phyloP scores from a whole-genome alignment of 1,140 invertebrate genomes.

The Drosophila pruinosa region DNA sequence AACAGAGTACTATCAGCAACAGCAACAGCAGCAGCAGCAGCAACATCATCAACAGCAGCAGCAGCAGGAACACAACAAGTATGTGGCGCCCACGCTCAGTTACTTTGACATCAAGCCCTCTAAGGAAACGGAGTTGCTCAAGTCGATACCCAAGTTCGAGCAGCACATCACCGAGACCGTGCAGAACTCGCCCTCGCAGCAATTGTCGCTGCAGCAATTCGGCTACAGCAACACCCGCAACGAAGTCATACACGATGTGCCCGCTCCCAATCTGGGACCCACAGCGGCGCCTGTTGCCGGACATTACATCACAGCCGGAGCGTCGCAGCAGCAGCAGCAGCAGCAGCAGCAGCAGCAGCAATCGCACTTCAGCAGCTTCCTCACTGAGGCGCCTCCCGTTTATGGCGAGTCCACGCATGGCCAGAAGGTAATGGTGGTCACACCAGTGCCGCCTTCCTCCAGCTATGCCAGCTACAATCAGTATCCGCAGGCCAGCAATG shows the following conservation, averaged over 20 bases:
- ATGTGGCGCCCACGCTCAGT: conserved; percentile 42
- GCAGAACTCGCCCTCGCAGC: conserved; percentile 40
- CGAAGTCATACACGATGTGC: conserved; percentile 79
- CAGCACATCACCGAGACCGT: conserved; percentile 87
- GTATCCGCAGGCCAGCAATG: conserved; percentile 62
- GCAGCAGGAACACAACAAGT: conserved; percentile 48
- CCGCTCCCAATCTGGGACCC: conserved; percentile 73
- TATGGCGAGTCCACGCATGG: conserved; percentile 75
- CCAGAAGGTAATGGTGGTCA: conserved; percentile 80
- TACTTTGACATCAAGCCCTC: conserved; percentile 76
- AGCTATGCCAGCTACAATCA: conserved; percentile 69
- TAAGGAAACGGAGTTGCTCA: conserved; percentile 86
- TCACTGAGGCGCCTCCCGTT: conserved; percentile 47
- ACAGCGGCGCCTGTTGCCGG: conserved; percentile 30
- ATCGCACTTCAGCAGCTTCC: conserved; percentile 25
- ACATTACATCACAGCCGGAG: conserved; percentile 46
- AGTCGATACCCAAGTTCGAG: conserved; percentile 89
- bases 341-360: conserved; percentile 29
- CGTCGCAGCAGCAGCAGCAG: conserved; percentile 14
- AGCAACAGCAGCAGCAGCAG: conserved; percentile 38
- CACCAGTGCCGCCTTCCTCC: conserved; percentile 61
- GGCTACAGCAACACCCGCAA: conserved; percentile 63
- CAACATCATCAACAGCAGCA: conserved; percentile 64
- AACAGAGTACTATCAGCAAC: conserved; percentile 70
- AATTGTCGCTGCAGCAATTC: conserved; percentile 50